phyloP scores from a whole-genome alignment of 2,113 vertebrate species.

The Otocyon megalotis region DNA sequence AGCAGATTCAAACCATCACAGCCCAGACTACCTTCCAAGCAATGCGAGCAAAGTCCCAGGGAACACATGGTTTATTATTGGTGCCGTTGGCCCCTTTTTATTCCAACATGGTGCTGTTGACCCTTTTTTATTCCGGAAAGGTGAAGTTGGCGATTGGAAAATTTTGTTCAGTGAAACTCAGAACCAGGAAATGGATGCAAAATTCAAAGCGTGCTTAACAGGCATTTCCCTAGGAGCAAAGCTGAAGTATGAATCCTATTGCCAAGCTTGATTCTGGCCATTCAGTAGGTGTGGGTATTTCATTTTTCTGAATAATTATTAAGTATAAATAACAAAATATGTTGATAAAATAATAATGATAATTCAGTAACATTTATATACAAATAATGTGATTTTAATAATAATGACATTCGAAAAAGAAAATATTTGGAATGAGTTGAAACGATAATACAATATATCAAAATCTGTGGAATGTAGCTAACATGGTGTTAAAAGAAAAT shows the following conservation, averaged over 20 bases:
- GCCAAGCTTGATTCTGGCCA: constrained; percentile 72
- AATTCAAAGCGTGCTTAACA: constrained; percentile 85
- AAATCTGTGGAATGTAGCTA: background rate
- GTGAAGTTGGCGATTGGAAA: constrained; percentile 86
- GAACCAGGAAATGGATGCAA: constrained; percentile 88
- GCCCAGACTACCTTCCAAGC: constrained; percentile 82
- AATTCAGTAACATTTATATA: background rate
- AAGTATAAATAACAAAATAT: background rate
- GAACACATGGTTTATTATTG: constrained; percentile 78
- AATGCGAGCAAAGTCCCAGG: constrained; percentile 81
- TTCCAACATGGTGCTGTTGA: too few species aligned
- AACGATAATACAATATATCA: background rate
- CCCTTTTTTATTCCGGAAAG: constrained; percentile 83
- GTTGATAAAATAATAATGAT: background rate
- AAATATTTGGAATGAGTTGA: constrained; percentile 19
- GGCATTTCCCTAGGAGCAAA: constrained; percentile 84
- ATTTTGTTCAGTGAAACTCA: constrained; percentile 86
- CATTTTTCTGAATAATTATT: constrained; percentile 16
- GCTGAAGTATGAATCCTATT: constrained; percentile 85
- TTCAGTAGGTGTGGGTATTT: background rate
- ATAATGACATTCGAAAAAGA: background rate
- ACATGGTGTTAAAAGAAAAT: background rate
- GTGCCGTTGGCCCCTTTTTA: constrained; percentile 79
- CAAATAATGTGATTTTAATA: background rate
- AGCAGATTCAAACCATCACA: constrained; percentile 83